Evolutionary conservation across 64 coral and sea anemone genomes (phyloP).

Genomic region (Anthopleura sola): DNA sequence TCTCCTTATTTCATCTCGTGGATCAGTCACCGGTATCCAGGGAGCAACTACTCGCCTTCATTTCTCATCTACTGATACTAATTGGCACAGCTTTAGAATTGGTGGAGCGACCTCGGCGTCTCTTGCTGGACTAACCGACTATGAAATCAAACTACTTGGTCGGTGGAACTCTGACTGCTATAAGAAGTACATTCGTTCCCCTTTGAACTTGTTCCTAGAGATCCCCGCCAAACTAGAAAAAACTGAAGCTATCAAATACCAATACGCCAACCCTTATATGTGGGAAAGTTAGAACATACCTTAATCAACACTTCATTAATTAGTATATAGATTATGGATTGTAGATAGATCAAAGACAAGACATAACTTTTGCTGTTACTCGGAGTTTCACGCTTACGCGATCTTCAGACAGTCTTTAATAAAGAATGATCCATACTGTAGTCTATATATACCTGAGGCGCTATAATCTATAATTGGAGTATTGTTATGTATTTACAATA

Average conservation of each 20-base stretch:
- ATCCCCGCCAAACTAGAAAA: not conserved
- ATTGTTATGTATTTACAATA: no score
- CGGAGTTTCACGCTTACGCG: no score
- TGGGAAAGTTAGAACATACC: no score
- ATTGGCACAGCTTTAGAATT: conserved; percentile 28
- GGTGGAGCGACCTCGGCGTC: conserved; percentile 26
- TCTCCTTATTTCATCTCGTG: not conserved
- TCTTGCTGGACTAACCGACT: conserved; percentile 15
- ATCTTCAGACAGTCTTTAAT: no score
- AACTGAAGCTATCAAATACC: not conserved
- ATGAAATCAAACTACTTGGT: conserved; percentile 28
- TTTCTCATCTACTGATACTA: conserved; percentile 3
- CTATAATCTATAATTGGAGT: no score
- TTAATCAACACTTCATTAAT: no score
- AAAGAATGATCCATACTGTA: no score
- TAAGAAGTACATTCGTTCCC: conserved; percentile 3
- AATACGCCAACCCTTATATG: conserved; percentile 8
- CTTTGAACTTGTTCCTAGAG: not conserved
- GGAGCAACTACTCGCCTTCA: conserved; percentile 3
- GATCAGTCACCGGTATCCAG: not conserved
- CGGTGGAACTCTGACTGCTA: conserved; percentile 21
- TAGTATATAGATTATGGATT: no score
- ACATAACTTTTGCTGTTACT: no score
- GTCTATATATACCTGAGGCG: no score
- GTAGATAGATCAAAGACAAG: no score